Base-by-base conservation (phyloP, 2,797 vertebrate species). In the Heteromormyrus szaboi region DNA sequence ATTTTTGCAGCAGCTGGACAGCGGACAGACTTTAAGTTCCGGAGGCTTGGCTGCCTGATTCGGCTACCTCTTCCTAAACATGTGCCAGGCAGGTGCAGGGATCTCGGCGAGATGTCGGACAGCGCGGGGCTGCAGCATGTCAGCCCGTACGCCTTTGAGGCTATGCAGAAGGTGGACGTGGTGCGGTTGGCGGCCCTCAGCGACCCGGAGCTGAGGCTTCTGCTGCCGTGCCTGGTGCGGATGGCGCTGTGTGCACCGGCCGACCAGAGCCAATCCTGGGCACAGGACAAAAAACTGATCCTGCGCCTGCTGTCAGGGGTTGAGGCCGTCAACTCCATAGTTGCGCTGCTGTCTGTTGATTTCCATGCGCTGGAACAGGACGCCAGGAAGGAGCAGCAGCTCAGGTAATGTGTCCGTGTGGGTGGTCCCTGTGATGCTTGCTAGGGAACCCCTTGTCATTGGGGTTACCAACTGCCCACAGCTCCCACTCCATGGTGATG, bases 101-200 rank as follows among this genome's bases (percentile, higher is more conserved):
- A 83, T n/a, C 48, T n/a, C 3, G 29, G 19, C 53, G 8, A 89
- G 56, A 99, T 99, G 98, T 93, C 96, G 7, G 97, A 98, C 91
- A 97, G 96, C 46, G 89, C 95, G 0, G 94, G 94, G 86, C 96
- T 99, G 76, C 98, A 99, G 95, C 98, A 97, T 91, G 98, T 99
- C 92, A 99, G 98, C 91, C 93, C 97, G 0, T 99, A 95, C 90
- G 98, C 98, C 11, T 99, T 99, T 89, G 98, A 98, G 93, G 98
- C 98, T 4, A 99, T 99, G 98, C 98, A 99, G 94, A 99, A 99
- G 92, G 99, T 99, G 93, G 98, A 99, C 83, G 98, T 99, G 81
- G 96, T 95, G 68, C 96, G 96, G 0, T 93, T 99, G 92, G 97
- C 98, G 0, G 98, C 98, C 0, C 94, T 99, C 1, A 99, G 98